Conservation (phyloP, 2,113 vertebrate genomes). For the Speoplatyrhinus poulsoni region DNA sequence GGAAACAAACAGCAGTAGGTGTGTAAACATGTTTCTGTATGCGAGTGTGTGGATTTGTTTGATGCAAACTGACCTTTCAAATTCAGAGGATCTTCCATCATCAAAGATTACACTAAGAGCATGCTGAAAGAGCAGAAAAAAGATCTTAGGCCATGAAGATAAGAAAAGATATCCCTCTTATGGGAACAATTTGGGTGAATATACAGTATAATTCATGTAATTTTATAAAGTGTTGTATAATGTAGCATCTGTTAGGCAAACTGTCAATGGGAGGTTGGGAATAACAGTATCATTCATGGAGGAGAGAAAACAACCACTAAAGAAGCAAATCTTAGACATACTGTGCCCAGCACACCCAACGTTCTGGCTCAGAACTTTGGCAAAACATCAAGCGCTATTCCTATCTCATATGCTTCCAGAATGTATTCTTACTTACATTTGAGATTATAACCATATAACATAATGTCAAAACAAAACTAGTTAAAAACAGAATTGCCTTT, state of each 20-base stretch:
- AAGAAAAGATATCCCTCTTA: too few relatives aligned
- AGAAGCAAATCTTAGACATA: constrained; percentile 16
- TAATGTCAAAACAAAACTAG: too few relatives aligned
- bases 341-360: constrained; percentile 5
- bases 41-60: too few relatives aligned
- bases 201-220: neutral
- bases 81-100: constrained; percentile 76
- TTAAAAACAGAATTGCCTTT: too few relatives aligned
- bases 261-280: constrained; percentile 18
- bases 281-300: constrained; percentile 29
- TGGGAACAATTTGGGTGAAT: neutral
- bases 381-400: constrained; percentile 13
- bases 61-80: constrained; percentile 78
- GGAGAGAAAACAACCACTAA: constrained; percentile 20
- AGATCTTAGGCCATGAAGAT: neutral
- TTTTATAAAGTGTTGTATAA: constrained; percentile 8
- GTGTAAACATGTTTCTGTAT: neutral
- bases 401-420: neutral
- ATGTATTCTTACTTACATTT: too few relatives aligned
- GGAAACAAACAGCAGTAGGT: constrained; percentile 16
- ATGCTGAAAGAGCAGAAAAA: constrained; percentile 62
- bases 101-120: constrained; percentile 70
- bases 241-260: constrained; percentile 11
- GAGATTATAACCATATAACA: too few relatives aligned
- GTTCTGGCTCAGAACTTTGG: neutral